Conservation (phyloP, 2,888 invertebrate species). For the Scaeva pyrastri region DNA sequence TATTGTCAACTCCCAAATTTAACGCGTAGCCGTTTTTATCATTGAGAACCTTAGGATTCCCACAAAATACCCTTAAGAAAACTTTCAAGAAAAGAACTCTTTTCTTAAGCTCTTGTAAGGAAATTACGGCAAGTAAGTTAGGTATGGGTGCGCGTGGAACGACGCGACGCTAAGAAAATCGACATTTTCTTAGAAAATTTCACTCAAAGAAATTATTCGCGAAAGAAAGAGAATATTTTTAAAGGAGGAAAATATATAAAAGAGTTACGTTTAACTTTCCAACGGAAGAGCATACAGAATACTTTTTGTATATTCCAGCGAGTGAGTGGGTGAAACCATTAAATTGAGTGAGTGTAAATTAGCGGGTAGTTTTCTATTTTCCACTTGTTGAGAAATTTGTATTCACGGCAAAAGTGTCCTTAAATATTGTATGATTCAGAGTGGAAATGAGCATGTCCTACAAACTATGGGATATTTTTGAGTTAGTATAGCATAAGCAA, state of each 20-base stretch:
- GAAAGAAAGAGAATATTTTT: constrained; percentile 15
- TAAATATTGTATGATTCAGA: not conserved
- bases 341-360: constrained; percentile 20
- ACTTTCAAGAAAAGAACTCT: constrained; percentile 16
- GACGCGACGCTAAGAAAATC: not conserved
- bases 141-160: constrained; percentile 8
- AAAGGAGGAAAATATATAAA: not conserved
- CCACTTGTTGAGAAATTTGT: constrained; percentile 55
- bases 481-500: not conserved
- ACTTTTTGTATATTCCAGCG: constrained; percentile 9
- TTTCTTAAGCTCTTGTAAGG: constrained; percentile 28
- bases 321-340: not conserved
- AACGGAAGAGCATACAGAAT: not conserved
- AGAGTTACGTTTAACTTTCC: constrained; percentile 15
- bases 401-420: not conserved
- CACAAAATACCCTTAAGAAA: constrained; percentile 49
- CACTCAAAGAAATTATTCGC: constrained; percentile 31
- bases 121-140: not conserved
- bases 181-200: constrained; percentile 49
- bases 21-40: constrained; percentile 33
- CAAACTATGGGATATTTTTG: not conserved
- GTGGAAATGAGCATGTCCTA: not conserved
- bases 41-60: constrained; percentile 44
- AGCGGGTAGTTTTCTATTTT: not conserved
- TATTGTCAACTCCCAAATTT: constrained; percentile 60